Evolutionary conservation across 2,113 vertebrate genomes (phyloP), one percentile per base, ranked within the genome.

Genomic region (Zapus hudsonius): DNA sequence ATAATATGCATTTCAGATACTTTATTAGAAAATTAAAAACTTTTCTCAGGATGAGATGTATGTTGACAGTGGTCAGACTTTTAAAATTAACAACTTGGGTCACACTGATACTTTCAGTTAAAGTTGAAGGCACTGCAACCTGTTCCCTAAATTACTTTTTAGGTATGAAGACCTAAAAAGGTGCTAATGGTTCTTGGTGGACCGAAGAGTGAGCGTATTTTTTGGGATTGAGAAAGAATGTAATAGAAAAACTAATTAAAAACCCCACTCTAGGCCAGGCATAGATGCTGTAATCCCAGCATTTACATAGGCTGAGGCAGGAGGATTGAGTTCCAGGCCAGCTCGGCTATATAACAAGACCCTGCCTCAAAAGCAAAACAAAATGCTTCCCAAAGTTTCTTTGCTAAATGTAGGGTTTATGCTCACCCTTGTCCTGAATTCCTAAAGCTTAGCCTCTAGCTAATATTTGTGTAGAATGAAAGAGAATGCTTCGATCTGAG

Each of bases 401-500:
- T 87, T 87, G 92, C 69, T 88, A 67, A 88, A 2, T 90, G 2
- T 38, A 59, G 36, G 23, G 59, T 92, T 79, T 83, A 87, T 10
- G 74, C 15, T 70, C 27, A 75, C 10, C 55, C 38, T 76, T 87
- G n/a, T 90, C 52, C 66, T 90, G 29, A 78, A 74, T 90, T 84
- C 55, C 47, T 94, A 59, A 94, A 64, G 75, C 8, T 57, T 69
- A 83, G 52, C 40, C 75, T 57, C 59, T 88, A 38, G 15, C 57
- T 84, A 63, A 20, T 61, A 72, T 73, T 83, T 94, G 15, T 83
- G 11, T 33, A 61, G 59, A 88, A 70, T 72, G 42, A 90, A 66
- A 76, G 63, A 90, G 76, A 63, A n/a, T 92, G 61, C 69, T 92
- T 80, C 74, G 31, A 66, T 75, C 25, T 29, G n/a, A 69, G 47